Evolutionary conservation across 2,797 vertebrate species (phyloP), one percentile per base, ranked within the genome.

Genomic region (Manis javanica): DNA sequence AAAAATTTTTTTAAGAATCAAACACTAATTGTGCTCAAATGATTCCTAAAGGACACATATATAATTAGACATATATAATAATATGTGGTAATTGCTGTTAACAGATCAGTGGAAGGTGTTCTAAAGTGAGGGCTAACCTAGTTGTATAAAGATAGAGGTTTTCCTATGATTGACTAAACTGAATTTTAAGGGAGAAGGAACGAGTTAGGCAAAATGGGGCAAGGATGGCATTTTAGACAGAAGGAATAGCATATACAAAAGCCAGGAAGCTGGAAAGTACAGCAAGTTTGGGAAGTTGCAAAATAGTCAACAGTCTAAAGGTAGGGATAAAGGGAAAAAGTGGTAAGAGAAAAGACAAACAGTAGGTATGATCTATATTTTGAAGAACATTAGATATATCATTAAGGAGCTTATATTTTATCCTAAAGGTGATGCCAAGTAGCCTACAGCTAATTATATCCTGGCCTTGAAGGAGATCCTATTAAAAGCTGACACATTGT

Each of bases 11-110:
- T 55, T 15, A 96, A 82, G 75, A 88, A 75, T 61, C 24, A 87
- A 93, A 49, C 74, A 94, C 39, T 88, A 74, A 97, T 29, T 96
- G 37, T 92, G 29, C 59, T 82, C 77, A 91, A 91, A 94, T 84
- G 82, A 93, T 49, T 79, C 59, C 34, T 75, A 77, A 55, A 63
- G 66, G 21, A 89, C 57, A 85, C 59, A 90, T 59, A 74, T 3
- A 94, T 94, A 31, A 91, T 46, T 46, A 53, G 2, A 55, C 4
- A 87, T 5, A 89, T 2, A 72, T 1, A 87, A 39, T 59, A 83
- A 75, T 84, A 92, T 29, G 21, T 53, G 26, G 34, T 75, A 63
- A 95, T 0, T 84, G 26, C 16, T 93, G 23, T 46, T 37, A 90
- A 42, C 19, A 87, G 23, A 69, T 19, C 42, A 13, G 26, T 18